Evolutionary conservation across 2,113 vertebrate species (phyloP).

Genomic region (Alligator sinensis): DNA sequence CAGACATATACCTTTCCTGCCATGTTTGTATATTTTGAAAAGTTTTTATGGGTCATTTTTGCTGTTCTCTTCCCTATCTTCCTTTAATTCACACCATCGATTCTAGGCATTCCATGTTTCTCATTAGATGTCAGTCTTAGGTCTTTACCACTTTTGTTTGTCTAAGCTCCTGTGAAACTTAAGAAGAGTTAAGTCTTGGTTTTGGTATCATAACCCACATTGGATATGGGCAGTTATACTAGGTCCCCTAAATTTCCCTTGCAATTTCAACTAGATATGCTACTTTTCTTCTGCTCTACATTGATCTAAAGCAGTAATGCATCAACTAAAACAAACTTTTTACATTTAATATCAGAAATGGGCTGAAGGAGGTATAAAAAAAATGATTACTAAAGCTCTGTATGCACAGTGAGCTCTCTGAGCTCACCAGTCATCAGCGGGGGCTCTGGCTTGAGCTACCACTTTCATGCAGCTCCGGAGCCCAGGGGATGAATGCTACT

Average conservation of each 20-base stretch:
- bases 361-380: no score
- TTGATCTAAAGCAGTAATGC: background rate
- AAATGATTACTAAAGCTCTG: no score
- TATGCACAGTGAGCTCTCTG: no score
- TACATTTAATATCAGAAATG: no score
- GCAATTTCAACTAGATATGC: constrained; percentile 27
- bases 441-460: no score
- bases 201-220: constrained; percentile 51
- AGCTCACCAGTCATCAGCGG: no score
- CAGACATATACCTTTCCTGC: background rate
- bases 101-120: background rate
- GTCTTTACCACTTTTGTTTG: background rate
- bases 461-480: no score
- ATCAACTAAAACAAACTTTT: no score
- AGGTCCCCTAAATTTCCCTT: constrained; percentile 24
- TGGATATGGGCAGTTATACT: constrained; percentile 36
- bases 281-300: background rate
- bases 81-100: background rate
- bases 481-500: no score
- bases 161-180: constrained; percentile 29
- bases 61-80: background rate
- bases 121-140: constrained; percentile 23
- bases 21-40: background rate
- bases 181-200: background rate
- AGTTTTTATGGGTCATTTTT: background rate